phyloP scores from a whole-genome alignment of 1,140 invertebrate species.

The Oreohelix idahoensis region DNA sequence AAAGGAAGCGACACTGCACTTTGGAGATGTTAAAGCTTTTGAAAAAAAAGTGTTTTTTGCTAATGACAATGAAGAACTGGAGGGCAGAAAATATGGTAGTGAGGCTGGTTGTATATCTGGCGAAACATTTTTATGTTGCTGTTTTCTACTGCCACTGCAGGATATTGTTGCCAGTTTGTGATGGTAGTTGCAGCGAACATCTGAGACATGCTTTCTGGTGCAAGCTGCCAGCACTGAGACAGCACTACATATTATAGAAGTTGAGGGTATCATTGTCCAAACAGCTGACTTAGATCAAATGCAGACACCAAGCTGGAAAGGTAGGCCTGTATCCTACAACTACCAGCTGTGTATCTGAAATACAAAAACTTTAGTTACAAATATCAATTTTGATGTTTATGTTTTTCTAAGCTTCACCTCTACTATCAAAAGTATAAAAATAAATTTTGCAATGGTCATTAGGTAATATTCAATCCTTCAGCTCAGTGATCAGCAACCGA shows the following conservation, averaged over 20 bases:
- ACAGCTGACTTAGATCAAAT: not conserved
- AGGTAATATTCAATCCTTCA: too few species aligned
- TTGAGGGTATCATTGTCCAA: not conserved
- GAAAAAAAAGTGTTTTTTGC: not conserved
- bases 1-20: not conserved
- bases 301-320: not conserved
- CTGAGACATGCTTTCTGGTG: not conserved
- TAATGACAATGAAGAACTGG: not conserved
- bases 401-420: too few species aligned
- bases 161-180: not conserved
- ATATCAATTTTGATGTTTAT: too few species aligned
- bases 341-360: not conserved
- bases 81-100: not conserved
- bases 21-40: not conserved
- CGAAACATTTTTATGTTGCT: not conserved
- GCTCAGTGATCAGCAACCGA: too few species aligned
- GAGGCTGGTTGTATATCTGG: not conserved
- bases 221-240: not conserved
- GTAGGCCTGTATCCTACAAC: not conserved
- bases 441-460: too few species aligned
- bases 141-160: not conserved
- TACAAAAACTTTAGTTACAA: not conserved
- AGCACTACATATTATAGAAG: not conserved
- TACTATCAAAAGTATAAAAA: too few species aligned
- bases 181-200: too few species aligned